Evolutionary conservation across 2,888 invertebrate species (phyloP).

Genomic region (Archips crataeganus): DNA sequence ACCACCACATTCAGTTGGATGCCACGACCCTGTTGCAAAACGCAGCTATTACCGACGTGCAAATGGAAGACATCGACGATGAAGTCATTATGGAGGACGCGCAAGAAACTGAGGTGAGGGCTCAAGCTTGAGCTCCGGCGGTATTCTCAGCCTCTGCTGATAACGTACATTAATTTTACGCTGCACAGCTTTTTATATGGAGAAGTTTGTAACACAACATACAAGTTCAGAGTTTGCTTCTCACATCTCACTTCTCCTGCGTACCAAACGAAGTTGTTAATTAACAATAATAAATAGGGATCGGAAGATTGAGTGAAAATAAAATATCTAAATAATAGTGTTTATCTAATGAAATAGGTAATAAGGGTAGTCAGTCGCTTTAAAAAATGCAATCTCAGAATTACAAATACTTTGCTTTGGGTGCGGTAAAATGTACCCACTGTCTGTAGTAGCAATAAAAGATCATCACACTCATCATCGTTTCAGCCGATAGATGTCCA

Average conservation of each 20-base stretch:
- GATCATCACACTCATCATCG: no score
- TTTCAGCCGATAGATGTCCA: no score
- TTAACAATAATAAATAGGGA: neutral
- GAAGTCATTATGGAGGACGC: constrained; percentile 72
- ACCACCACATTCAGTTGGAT: constrained; percentile 93
- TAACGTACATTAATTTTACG: neutral
- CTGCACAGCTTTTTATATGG: neutral
- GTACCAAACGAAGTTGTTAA: neutral
- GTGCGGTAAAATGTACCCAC: no score
- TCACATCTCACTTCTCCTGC: neutral
- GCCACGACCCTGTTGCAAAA: constrained; percentile 93
- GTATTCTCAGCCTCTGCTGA: constrained; percentile 18
- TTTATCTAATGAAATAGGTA: no score
- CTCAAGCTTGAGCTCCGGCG: constrained; percentile 36
- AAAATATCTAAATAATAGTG: no score
- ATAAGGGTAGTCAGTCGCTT: no score
- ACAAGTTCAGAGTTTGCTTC: neutral
- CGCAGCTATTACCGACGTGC: constrained; percentile 92
- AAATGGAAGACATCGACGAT: constrained; percentile 91
- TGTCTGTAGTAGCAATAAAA: no score
- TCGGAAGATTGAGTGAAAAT: no score
- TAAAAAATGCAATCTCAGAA: no score
- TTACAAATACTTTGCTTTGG: no score
- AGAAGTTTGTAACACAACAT: neutral
- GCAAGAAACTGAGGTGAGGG: constrained; percentile 81